Evolutionary conservation across 2,888 invertebrate genomes (phyloP).

Genomic region (Macrosiphum euphorbiae): DNA sequence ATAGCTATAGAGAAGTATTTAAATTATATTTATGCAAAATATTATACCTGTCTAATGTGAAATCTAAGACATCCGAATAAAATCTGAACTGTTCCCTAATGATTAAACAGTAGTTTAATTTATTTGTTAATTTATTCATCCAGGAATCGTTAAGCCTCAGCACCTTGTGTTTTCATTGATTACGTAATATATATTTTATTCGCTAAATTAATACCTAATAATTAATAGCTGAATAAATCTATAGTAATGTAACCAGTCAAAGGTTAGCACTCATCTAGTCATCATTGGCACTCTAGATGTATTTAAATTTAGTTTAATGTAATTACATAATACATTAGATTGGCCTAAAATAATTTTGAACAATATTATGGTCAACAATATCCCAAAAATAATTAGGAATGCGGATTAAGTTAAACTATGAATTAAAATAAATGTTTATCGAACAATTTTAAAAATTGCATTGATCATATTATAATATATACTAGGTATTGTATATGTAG

Average conservation of each 20-base stretch:
- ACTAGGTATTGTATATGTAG: neutral
- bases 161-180: conserved; percentile 43
- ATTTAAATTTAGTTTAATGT: neutral
- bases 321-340: neutral
- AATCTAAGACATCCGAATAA: conserved; percentile 58
- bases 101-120: conserved; percentile 29
- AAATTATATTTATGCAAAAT: conserved; percentile 57
- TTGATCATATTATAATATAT: no score
- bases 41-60: conserved; percentile 44
- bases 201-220: neutral
- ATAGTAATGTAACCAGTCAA: conserved; percentile 47
- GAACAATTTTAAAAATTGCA: neutral
- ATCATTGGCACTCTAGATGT: conserved; percentile 35
- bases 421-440: neutral
- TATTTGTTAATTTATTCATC: conserved; percentile 22
- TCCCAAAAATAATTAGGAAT: neutral
- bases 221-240: conserved; percentile 13
- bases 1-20: conserved; percentile 57
- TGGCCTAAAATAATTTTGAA: neutral
- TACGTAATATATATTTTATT: neutral
- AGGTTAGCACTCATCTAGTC: conserved; percentile 62
- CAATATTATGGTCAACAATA: neutral
- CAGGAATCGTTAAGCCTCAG: conserved; percentile 32
- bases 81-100: conserved; percentile 43
- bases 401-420: neutral